Evolutionary conservation across 1,140 invertebrate species (phyloP), one percentile per base, ranked within the genome.

Genomic region (Platyscapa corneri): DNA sequence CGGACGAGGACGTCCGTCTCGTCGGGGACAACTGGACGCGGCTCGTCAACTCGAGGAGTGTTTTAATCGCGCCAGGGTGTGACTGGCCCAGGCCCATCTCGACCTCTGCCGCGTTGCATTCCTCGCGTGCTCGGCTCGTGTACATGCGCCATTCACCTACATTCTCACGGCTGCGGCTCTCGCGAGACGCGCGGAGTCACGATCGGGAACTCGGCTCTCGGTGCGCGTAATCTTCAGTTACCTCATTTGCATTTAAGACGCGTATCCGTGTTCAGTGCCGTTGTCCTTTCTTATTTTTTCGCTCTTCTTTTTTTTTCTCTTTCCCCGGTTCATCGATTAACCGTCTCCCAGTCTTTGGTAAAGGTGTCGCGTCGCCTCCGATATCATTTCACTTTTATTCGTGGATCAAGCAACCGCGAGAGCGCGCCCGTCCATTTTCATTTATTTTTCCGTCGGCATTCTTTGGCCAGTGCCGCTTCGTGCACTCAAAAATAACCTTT

Each of bases 71-170:
- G 56, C 70, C 70, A n/a, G 37, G 39, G 70, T 10, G 67, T 37
- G 70, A 42, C 39, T 39, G 39, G 30, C 56, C 3, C 27, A 27
- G 56, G 23, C 23, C 56, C 56, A 23, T 27, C 56, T 2, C 27
- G 23, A 10, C 3, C 8, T 1, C 2, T 60, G 5, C 56, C 23
- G 3, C 23, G 5, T 23, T 34, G 30, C 70, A 74, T 74, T 74
- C 70, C 70, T 39, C 5, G 39, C 20, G 10, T 27, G 39, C 70
- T 18, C 1, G 34, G 70, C 8, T 77, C 42, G 32, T 46, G 18
- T n/a, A 18, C 30, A 56, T 77, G 77, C 82, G 88, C 87, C 85
- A 89, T 88, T 91, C 90, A 90, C 90, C 90, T 91, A 91, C 88
- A 91, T 91, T 91, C 89, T 89, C 90, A 89, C 84, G 87, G 78